Conservation (phyloP, 2,888 invertebrate species). For the Phragmatobia fuliginosa region DNA sequence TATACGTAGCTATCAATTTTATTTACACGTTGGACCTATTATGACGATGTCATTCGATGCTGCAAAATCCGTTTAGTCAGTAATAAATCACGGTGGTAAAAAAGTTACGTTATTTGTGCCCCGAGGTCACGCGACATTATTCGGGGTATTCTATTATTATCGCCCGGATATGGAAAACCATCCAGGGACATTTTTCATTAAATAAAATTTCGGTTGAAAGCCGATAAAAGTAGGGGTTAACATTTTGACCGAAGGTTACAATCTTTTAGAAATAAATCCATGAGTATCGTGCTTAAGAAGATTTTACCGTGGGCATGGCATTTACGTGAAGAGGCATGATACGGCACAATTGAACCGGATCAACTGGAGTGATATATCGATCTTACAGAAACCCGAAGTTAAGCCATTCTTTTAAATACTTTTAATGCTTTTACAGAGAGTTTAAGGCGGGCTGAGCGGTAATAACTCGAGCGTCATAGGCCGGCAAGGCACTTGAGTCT, state of each 20-base stretch:
- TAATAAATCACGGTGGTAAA: constrained; percentile 73
- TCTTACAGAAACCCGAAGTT: too few relatives aligned
- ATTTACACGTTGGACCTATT: constrained; percentile 68
- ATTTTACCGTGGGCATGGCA: not conserved
- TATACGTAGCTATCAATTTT: constrained; percentile 63
- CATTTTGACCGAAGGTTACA: constrained; percentile 40
- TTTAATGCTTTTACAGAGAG: too few relatives aligned
- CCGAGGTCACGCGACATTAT: constrained; percentile 64
- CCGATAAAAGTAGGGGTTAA: constrained; percentile 61
- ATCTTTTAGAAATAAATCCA: constrained; percentile 8
- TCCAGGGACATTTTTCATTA: constrained; percentile 64
- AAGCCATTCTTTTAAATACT: too few relatives aligned
- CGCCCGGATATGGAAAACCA: constrained; percentile 49
- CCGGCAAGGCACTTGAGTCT: too few relatives aligned
- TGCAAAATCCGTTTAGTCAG: constrained; percentile 63
- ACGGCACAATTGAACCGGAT: too few relatives aligned
- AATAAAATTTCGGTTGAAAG: constrained; percentile 47
- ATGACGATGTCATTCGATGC: constrained; percentile 60
- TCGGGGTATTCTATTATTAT: constrained; percentile 61
- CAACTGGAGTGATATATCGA: too few relatives aligned
- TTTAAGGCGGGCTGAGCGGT: too few relatives aligned
- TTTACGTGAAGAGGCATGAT: not conserved
- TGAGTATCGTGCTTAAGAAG: not conserved
- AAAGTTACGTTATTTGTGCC: constrained; percentile 71
- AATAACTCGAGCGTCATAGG: too few relatives aligned